phyloP scores from a whole-genome alignment of 2,113 vertebrate genomes.

The Sinocyclocheilus anophthalmus region DNA sequence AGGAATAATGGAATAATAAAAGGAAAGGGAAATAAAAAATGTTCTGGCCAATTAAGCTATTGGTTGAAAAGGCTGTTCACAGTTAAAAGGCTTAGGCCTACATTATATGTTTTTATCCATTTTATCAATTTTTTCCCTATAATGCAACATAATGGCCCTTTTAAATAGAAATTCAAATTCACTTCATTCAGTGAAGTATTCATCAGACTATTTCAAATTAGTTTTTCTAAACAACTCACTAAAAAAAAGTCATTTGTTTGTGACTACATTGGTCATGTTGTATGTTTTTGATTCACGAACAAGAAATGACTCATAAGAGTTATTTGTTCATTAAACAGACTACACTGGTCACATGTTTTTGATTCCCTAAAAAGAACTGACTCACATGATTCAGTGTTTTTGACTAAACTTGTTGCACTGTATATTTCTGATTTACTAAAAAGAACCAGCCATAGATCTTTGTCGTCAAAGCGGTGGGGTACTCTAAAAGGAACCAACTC shows the following conservation, averaged over 20 bases:
- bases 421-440: too few species aligned
- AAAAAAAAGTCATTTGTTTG: not conserved
- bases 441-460: too few species aligned
- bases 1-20: conserved; percentile 1
- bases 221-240: not conserved
- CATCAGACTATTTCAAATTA: not conserved
- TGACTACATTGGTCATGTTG: too few species aligned
- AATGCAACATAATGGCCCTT: too few species aligned
- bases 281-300: too few species aligned
- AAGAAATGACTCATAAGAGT: too few species aligned
- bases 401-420: not conserved
- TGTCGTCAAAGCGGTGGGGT: too few species aligned
- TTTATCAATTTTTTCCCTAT: not conserved
- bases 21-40: not conserved
- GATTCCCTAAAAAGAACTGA: not conserved
- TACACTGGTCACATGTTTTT: not conserved
- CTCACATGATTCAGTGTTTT: not conserved
- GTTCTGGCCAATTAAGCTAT: not conserved
- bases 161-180: not conserved
- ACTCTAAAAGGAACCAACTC: not conserved
- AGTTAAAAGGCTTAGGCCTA: not conserved
- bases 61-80: not conserved
- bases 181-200: not conserved
- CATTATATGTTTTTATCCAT: not conserved
- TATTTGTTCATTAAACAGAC: too few species aligned